phyloP scores from a whole-genome alignment of 2,797 vertebrate species.

The Notolepis coatsorum region DNA sequence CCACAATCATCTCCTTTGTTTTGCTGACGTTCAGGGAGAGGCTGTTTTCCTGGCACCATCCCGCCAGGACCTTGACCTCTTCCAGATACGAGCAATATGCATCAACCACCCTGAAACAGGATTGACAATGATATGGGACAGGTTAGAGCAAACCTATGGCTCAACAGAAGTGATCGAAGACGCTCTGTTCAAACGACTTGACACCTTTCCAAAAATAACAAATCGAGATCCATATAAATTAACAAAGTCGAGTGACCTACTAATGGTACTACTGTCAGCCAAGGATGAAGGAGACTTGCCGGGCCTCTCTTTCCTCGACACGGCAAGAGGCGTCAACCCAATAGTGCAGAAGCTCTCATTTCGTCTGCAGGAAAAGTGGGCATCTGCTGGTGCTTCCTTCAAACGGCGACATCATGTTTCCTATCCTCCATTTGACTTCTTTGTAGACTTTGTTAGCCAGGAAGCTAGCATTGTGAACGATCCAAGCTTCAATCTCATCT shows the following conservation, averaged over 20 bases:
- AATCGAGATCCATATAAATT: slow-evolving; percentile 13
- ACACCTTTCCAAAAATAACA: slow-evolving; percentile 32
- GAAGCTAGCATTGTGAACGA: slow-evolving; percentile 37
- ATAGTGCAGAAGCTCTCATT: too few relatives aligned
- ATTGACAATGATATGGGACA: slow-evolving; percentile 31
- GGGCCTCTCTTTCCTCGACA: slow-evolving; percentile 43
- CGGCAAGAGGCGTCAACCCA: too few relatives aligned
- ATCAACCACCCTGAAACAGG: slow-evolving; percentile 29
- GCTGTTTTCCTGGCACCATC: too few relatives aligned
- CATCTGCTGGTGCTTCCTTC: slow-evolving; percentile 34
- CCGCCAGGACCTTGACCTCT: too few relatives aligned
- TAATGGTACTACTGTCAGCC: slow-evolving; percentile 25
- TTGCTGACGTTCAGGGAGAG: too few relatives aligned
- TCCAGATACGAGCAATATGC: slow-evolving; percentile 40
- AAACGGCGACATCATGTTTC: slow-evolving; percentile 30
- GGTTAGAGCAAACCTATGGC: slow-evolving; percentile 21
- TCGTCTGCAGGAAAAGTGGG: slow-evolving; percentile 44
- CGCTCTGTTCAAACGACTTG: slow-evolving; percentile 27
- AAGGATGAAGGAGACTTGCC: slow-evolving; percentile 26
- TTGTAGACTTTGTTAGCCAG: slow-evolving; percentile 58
- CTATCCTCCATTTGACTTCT: slow-evolving; percentile 34
- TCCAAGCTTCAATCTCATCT: slow-evolving; percentile 45
- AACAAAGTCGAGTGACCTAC: slow-evolving; percentile 27
- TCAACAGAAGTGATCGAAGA: slow-evolving; percentile 28
- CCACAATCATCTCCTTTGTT: too few relatives aligned